These are phyloP conservation scores for Stylophora pistillata DNA, from an alignment of 64 coral and sea anemone species.

Conservation along the genomic window DNA sequence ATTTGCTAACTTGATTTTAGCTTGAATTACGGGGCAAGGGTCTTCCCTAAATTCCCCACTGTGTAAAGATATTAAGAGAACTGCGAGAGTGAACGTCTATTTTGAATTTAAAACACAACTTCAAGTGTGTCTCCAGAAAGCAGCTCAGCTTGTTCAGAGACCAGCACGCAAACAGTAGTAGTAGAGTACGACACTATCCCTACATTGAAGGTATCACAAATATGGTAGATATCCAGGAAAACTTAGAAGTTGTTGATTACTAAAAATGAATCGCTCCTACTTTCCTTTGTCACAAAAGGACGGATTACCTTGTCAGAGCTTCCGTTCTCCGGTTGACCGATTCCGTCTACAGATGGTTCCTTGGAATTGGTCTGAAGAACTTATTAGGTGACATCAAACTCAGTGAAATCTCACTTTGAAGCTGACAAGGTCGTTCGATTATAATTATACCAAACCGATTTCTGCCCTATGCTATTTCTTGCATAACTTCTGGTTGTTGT, in stretches of 20 bases:
- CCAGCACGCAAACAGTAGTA: too few species aligned
- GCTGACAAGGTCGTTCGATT: neutral
- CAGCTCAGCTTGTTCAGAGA: too few species aligned
- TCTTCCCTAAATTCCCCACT: too few species aligned
- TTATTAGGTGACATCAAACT: neutral
- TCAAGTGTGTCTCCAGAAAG: neutral
- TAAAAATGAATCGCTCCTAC: slow-evolving; percentile 1
- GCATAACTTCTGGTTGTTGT: neutral
- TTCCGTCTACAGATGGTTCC: slow-evolving; percentile 39
- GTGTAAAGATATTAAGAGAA: too few species aligned
- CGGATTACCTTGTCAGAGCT: slow-evolving; percentile 38
- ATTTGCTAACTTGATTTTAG: too few species aligned
- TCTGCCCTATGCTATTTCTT: neutral
- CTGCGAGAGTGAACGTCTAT: too few species aligned
- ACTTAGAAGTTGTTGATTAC: slow-evolving; percentile 12
- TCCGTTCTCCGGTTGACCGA: slow-evolving; percentile 3
- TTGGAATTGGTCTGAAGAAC: slow-evolving; percentile 47
- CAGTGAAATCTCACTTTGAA: neutral
- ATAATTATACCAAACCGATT: neutral
- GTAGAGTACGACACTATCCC: slow-evolving; percentile 54
- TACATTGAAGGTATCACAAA: slow-evolving; percentile 52
- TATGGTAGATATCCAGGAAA: neutral
- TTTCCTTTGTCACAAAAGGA: slow-evolving; percentile 52
- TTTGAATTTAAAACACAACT: too few species aligned
- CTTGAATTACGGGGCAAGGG: too few species aligned